Percentiles rank a stretch among this genome's conserved stretches.
Evolutionary conservation across 2,888 invertebrate species (phyloP).

Genomic region (Ochropacha duplaris): DNA sequence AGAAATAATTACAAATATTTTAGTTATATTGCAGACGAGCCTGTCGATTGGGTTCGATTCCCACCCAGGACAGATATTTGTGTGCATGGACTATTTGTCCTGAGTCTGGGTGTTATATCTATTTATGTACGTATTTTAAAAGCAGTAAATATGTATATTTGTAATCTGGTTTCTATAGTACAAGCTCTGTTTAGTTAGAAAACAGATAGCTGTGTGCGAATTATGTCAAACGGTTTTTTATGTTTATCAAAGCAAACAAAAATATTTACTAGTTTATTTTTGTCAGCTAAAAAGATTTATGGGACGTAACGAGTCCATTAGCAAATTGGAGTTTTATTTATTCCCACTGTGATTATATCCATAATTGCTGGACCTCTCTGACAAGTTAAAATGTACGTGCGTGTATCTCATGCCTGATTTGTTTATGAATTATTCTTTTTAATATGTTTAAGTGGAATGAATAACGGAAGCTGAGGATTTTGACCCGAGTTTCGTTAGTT

Average conservation of each 20-base stretch:
- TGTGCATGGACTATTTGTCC: too few species aligned
- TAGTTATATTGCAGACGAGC: too few species aligned
- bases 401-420: not conserved
- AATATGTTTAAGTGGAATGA: not conserved
- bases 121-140: too few species aligned
- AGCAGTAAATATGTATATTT: too few species aligned
- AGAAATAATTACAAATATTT: too few species aligned
- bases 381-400: not conserved
- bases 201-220: not conserved
- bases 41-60: too few species aligned
- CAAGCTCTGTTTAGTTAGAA: too few species aligned
- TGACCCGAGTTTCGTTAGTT: not conserved
- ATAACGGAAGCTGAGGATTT: not conserved
- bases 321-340: conserved; percentile 24
- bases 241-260: not conserved
- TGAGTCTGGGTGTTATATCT: too few species aligned
- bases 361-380: conserved; percentile 13
- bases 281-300: conserved; percentile 25
- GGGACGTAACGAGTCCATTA: conserved; percentile 25
- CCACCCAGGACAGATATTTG: too few species aligned
- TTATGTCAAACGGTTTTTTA: too few species aligned
- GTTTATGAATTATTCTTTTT: not conserved
- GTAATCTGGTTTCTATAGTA: too few species aligned
- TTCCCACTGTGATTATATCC: conserved; percentile 14
- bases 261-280: conserved; percentile 14